phyloP scores from a whole-genome alignment of 2,888 invertebrate genomes.

The Lordiphosa andalusiaca region DNA sequence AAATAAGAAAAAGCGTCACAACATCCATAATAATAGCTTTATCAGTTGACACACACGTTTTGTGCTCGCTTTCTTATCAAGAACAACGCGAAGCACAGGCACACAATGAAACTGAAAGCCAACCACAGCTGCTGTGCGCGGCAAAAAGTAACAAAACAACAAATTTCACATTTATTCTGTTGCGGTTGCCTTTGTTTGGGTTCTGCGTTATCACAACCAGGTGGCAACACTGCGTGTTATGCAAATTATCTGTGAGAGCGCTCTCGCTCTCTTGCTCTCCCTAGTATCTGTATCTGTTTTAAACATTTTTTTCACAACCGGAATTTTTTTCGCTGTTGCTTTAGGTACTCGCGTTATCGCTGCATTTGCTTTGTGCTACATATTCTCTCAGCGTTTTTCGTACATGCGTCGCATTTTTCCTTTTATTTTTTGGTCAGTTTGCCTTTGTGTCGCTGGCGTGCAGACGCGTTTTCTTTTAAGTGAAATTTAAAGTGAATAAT shows the following conservation, averaged over 20 bases:
- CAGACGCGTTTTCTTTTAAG: conserved; percentile 62
- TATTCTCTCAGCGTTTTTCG: conserved; percentile 48
- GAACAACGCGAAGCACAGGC: conserved; percentile 1
- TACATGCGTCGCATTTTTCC: conserved; percentile 45
- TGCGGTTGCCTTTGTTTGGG: not conserved
- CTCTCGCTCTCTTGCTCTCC: conserved; percentile 30
- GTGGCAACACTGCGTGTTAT: conserved; percentile 31
- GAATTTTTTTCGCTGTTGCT: conserved; percentile 65
- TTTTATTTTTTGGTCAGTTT: conserved; percentile 52
- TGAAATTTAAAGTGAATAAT: conserved; percentile 7
- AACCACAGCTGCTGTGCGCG: conserved; percentile 1
- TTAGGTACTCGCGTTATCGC: conserved; percentile 61
- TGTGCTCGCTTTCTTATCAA: conserved; percentile 30
- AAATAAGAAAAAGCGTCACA: not conserved
- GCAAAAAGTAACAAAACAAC: not conserved
- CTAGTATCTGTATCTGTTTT: conserved; percentile 22
- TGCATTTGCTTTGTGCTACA: conserved; percentile 66
- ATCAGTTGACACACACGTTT: conserved; percentile 8
- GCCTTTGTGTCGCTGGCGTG: conserved; percentile 68
- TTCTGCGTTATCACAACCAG: conserved; percentile 11
- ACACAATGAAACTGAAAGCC: conserved; percentile 10
- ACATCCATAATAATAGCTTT: conserved; percentile 11
- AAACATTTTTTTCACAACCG: conserved; percentile 59
- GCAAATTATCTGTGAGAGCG: conserved; percentile 5
- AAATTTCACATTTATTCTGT: conserved; percentile 2